Conservation (phyloP, 2,888 invertebrate species). For the Leptinotarsa juncta region DNA sequence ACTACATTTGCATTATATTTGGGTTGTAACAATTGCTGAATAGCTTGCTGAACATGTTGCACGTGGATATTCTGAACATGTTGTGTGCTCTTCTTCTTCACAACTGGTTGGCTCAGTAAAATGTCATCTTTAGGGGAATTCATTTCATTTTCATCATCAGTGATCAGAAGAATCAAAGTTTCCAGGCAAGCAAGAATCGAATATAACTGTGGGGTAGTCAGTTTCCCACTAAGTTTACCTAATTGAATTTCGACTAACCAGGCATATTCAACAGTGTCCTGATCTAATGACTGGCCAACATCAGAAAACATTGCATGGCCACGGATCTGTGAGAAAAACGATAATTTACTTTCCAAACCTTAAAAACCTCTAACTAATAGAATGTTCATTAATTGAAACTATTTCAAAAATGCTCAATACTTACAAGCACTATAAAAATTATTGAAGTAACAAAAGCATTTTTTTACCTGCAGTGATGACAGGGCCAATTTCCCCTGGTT, state of each 20-base stretch:
- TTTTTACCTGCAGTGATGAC: slow-evolving; percentile 81
- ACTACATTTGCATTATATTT: slow-evolving; percentile 51
- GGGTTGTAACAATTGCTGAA: slow-evolving; percentile 56
- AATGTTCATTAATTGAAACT: too few species aligned
- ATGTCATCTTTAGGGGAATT: slow-evolving; percentile 82
- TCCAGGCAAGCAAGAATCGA: slow-evolving; percentile 90
- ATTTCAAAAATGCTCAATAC: background rate
- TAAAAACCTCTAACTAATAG: background rate
- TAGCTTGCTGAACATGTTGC: slow-evolving; percentile 58
- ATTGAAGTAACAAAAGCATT: background rate
- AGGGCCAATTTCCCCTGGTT: slow-evolving; percentile 88
- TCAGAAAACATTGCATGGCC: slow-evolving; percentile 98
- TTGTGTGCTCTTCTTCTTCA: slow-evolving; percentile 53
- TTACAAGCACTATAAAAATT: background rate
- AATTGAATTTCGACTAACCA: slow-evolving; percentile 96
- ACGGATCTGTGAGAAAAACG: slow-evolving; percentile 71
- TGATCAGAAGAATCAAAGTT: slow-evolving; percentile 85
- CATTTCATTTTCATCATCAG: slow-evolving; percentile 91
- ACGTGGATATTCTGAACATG: slow-evolving; percentile 58
- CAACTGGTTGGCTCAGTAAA: slow-evolving; percentile 73
- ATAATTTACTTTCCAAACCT: background rate
- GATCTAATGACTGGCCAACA: slow-evolving; percentile 87
- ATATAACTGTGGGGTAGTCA: slow-evolving; percentile 90
- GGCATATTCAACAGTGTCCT: slow-evolving; percentile 96
- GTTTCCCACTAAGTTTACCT: slow-evolving; percentile 91